phyloP scores from a whole-genome alignment of 1,140 invertebrate genomes.

The Pseudobourletiella spinata region DNA sequence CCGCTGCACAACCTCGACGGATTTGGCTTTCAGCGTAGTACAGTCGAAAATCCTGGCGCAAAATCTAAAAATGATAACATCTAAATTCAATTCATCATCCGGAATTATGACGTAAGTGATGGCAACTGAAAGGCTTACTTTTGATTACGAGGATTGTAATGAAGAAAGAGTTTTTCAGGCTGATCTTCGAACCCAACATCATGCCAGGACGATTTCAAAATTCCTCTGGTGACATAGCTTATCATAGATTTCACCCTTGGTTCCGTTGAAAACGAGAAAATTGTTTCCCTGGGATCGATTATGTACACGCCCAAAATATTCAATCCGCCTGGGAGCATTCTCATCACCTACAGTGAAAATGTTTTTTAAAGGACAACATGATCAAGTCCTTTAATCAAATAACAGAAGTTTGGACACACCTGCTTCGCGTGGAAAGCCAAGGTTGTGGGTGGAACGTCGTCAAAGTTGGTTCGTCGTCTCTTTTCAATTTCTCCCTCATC shows the following conservation, averaged over 20 bases:
- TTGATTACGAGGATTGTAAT: conserved; percentile 45
- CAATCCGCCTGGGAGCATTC: conserved; percentile 74
- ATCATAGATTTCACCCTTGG: conserved; percentile 50
- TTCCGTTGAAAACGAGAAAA: conserved; percentile 44
- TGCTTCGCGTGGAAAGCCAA: conserved; percentile 43
- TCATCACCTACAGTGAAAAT: conserved; percentile 49
- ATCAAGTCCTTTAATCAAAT: background rate
- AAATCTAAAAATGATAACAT: conserved; percentile 20
- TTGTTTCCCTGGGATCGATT: conserved; percentile 53
- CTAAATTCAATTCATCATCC: background rate
- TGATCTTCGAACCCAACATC: conserved; percentile 39
- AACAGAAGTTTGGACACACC: conserved; percentile 8
- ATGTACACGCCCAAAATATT: conserved; percentile 57
- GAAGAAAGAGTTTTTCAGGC: conserved; percentile 46
- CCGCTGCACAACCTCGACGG: conserved; percentile 46
- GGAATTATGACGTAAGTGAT: conserved; percentile 6
- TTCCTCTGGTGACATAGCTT: conserved; percentile 47
- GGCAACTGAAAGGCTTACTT: conserved; percentile 39
- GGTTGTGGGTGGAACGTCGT: conserved; percentile 27
- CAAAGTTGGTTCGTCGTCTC: background rate
- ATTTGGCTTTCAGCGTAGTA: conserved; percentile 45
- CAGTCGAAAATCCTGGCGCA: conserved; percentile 37
- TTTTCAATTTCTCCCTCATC: background rate
- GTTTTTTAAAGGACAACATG: background rate
- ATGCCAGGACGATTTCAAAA: conserved; percentile 46